Percentiles rank a stretch among this genome's conserved stretches.
phyloP scores from a whole-genome alignment of 2,113 vertebrate species.

The Petroica traversi region DNA sequence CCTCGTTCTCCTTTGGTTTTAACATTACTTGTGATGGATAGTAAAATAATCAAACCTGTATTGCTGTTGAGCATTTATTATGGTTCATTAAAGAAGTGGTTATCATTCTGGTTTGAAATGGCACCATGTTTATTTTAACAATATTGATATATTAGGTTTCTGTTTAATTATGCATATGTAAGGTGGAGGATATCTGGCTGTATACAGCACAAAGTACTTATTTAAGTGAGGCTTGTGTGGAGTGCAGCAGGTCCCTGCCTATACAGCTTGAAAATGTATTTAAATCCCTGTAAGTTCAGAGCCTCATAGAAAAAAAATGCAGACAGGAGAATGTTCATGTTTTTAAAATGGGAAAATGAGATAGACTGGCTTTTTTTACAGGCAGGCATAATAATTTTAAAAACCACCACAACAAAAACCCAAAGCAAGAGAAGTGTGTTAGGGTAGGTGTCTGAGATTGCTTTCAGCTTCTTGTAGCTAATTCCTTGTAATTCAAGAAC shows the following conservation, averaged over 20 bases:
- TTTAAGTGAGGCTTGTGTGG: background rate
- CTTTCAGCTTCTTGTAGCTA: background rate
- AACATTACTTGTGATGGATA: background rate
- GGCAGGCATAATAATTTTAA: background rate
- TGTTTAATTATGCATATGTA: slow-evolving; percentile 34
- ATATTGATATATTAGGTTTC: slow-evolving; percentile 26
- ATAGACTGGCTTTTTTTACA: background rate
- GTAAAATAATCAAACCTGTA: background rate
- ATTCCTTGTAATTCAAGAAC: background rate
- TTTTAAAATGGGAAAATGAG: background rate
- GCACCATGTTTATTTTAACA: slow-evolving; percentile 9
- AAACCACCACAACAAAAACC: background rate
- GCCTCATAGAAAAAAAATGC: background rate
- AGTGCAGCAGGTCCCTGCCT: background rate
- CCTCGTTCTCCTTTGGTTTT: background rate
- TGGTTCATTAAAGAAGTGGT: background rate
- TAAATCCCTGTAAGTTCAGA: background rate
- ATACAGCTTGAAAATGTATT: background rate
- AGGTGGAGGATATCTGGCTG: background rate
- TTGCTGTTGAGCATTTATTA: background rate
- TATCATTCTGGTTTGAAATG: slow-evolving; percentile 1
- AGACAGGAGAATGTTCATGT: background rate
- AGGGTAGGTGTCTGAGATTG: background rate
- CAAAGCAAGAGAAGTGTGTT: background rate
- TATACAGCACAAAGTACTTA: background rate